Conservation (phyloP, 2,888 invertebrate genomes). For the Copidosoma aretas region DNA sequence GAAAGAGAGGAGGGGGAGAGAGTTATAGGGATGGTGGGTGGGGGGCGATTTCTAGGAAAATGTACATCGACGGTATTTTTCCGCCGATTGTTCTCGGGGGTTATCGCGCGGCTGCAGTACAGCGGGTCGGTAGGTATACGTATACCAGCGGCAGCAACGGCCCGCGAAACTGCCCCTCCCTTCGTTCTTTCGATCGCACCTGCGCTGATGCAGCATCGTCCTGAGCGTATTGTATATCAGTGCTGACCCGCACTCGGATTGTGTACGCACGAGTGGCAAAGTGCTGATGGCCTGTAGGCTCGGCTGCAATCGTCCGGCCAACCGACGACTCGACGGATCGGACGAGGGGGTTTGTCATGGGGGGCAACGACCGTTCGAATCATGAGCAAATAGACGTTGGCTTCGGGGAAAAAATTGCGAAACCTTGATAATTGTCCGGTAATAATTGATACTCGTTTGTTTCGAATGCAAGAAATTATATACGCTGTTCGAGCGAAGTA, state of each 20-base stretch:
- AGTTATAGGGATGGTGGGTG: not conserved
- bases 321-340: not conserved
- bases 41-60: constrained; percentile 18
- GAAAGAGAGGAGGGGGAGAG: not conserved
- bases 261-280: no score
- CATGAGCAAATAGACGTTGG: no score
- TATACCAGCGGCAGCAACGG: no score
- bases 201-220: not conserved
- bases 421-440: no score
- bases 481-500: no score
- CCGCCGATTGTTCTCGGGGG: constrained; percentile 27
- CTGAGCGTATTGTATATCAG: not conserved
- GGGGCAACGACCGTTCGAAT: no score
- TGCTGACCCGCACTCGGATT: not conserved
- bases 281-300: not conserved
- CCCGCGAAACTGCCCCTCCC: not conserved
- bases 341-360: no score
- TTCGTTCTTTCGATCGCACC: not conserved
- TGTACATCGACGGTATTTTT: constrained; percentile 30
- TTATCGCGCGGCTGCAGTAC: constrained; percentile 18
- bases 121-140: no score
- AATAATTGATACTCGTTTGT: no score
- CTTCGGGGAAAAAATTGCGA: no score
- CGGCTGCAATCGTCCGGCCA: not conserved
- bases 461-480: no score